phyloP scores from a whole-genome alignment of 2,888 invertebrate species.

The Disparrhopalites patrizii region DNA sequence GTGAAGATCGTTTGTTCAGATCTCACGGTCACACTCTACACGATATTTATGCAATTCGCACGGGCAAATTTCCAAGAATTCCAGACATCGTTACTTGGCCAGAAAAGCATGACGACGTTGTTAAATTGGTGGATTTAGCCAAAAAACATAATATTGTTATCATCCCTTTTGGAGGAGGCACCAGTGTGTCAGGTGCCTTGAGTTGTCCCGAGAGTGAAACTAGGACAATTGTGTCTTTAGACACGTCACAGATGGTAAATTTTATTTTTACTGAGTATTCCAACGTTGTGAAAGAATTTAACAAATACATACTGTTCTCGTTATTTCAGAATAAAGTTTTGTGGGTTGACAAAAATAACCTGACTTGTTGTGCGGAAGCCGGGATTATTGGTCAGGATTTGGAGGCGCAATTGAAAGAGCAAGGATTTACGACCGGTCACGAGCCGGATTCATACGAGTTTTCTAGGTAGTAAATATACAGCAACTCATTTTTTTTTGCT shows the following conservation, averaged over 20 bases:
- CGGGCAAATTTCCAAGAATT: conserved; percentile 70
- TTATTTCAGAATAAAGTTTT: conserved; percentile 69
- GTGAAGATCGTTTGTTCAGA: conserved; percentile 77
- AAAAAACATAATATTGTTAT: conserved; percentile 70
- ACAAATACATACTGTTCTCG: background rate
- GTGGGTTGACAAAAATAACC: conserved; percentile 84
- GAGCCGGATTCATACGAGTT: conserved; percentile 99
- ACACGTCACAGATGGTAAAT: conserved; percentile 82
- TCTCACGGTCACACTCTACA: conserved; percentile 91
- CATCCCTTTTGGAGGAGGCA: conserved; percentile 93
- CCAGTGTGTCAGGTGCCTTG: conserved; percentile 83
- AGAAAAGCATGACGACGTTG: conserved; percentile 75
- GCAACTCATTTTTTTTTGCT: too few species aligned
- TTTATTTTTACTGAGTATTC: background rate
- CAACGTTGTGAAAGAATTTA: background rate
- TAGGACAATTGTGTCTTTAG: conserved; percentile 79
- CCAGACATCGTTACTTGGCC: conserved; percentile 90
- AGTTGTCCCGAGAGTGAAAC: conserved; percentile 75
- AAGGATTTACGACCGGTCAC: conserved; percentile 86
- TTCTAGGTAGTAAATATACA: too few species aligned
- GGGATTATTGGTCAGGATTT: conserved; percentile 94
- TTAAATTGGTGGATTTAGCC: conserved; percentile 71
- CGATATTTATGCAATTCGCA: conserved; percentile 75
- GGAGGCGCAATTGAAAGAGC: conserved; percentile 72
- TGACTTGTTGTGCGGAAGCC: conserved; percentile 76